Conservation (phyloP, 2,797 vertebrate species). For the Ibycter americanus region DNA sequence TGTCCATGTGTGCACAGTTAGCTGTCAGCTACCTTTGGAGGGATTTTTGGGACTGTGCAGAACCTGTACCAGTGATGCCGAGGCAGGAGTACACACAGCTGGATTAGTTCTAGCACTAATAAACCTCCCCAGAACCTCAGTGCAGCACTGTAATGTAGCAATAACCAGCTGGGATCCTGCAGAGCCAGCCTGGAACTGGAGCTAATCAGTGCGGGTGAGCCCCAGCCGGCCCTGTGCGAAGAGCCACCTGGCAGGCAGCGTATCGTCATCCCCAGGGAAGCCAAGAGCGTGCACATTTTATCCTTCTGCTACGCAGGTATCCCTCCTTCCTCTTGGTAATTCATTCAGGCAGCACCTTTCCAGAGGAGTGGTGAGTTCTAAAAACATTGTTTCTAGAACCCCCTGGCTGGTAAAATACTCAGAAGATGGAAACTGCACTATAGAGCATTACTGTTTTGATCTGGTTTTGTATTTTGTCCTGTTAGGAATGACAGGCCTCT, state of each 20-base stretch:
- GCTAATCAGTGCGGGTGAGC: not conserved
- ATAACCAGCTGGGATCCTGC: not conserved
- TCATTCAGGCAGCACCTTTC: not conserved
- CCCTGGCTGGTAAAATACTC: not conserved
- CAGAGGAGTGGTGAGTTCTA: not conserved
- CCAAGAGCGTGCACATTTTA: not conserved
- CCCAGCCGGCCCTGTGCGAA: not conserved
- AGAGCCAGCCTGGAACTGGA: not conserved
- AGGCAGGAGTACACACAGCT: not conserved
- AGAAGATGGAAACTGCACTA: not conserved
- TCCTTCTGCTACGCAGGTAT: not conserved
- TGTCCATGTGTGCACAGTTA: not conserved
- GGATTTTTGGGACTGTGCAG: not conserved
- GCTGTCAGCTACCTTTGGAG: not conserved
- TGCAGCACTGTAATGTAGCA: not conserved
- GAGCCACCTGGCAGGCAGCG: not conserved
- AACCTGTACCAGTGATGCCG: not conserved
- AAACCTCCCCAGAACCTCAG: not conserved
- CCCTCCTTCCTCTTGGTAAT: not conserved
- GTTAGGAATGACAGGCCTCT: not conserved
- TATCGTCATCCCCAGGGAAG: not conserved
- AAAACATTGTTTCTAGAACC: not conserved
- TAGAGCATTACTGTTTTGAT: not conserved
- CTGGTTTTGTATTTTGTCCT: not conserved
- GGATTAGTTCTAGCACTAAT: not conserved